These are phyloP conservation scores for Amiota minor DNA, from an alignment of 2,888 invertebrate species.

Conservation along the genomic window DNA sequence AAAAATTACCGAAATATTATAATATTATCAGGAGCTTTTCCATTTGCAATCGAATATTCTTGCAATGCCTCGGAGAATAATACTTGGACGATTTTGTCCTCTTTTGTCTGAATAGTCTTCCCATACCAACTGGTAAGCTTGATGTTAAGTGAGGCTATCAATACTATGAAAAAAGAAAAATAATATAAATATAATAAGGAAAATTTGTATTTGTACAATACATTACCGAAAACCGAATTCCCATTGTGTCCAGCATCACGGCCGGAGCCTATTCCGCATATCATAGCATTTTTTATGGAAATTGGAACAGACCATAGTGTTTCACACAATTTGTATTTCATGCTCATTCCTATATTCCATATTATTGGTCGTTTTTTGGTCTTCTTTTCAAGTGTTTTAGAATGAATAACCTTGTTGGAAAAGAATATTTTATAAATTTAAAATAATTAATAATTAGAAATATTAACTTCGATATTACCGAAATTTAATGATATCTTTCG, in stretches of 20 bases:
- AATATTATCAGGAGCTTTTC: constrained; percentile 83
- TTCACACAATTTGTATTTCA: constrained; percentile 96
- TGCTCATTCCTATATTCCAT: constrained; percentile 92
- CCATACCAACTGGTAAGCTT: constrained; percentile 87
- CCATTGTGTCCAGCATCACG: constrained; percentile 81
- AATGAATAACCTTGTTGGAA: constrained; percentile 78
- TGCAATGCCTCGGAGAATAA: constrained; percentile 81
- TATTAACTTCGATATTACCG: too few relatives aligned
- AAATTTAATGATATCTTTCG: too few relatives aligned
- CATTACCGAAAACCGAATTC: constrained; percentile 78
- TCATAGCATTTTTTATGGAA: constrained; percentile 86
- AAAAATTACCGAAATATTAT: constrained; percentile 82
- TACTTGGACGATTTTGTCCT: constrained; percentile 84
- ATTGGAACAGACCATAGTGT: constrained; percentile 89
- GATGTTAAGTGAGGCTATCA: constrained; percentile 86
- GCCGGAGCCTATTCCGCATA: constrained; percentile 91
- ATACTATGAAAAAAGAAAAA: constrained; percentile 78
- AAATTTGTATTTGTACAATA: too few relatives aligned
- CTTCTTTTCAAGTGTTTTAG: constrained; percentile 82
- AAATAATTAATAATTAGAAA: too few relatives aligned
- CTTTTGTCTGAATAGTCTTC: constrained; percentile 80
- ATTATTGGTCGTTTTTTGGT: constrained; percentile 84
- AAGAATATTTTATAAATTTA: too few relatives aligned
- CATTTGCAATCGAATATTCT: constrained; percentile 80
- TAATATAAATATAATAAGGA: neutral